Conservation (phyloP, 1,140 invertebrate genomes). For the Orius laevigatus region DNA sequence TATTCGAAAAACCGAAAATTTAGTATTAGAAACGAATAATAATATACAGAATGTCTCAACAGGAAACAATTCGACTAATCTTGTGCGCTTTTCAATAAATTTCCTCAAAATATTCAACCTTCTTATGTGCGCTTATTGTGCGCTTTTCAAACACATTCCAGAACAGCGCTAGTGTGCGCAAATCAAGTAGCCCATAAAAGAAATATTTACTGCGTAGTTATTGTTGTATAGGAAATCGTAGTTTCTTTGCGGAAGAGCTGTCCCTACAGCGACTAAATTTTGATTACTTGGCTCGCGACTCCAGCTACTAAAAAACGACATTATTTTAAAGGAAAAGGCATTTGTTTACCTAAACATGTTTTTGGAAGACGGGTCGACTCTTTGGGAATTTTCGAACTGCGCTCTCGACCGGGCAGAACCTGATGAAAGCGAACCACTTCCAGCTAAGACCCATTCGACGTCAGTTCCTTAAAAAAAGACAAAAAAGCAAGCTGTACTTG, state of each 20-base stretch:
- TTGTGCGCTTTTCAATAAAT: too few species aligned
- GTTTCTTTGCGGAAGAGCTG: conserved; percentile 7
- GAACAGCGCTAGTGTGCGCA: too few species aligned
- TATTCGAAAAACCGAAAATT: too few species aligned
- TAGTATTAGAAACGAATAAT: too few species aligned
- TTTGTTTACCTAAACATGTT: conserved; percentile 13
- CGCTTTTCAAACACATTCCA: too few species aligned
- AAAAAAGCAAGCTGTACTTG: too few species aligned
- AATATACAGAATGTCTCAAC: too few species aligned
- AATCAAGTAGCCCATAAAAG: too few species aligned
- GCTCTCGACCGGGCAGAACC: conserved; percentile 26
- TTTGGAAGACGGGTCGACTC: conserved; percentile 11
- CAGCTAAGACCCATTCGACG: conserved; percentile 52
- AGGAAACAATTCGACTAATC: too few species aligned
- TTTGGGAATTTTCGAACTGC: conserved; percentile 17
- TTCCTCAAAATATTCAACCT: too few species aligned
- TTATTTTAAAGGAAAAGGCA: neutral
- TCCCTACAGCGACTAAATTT: conserved; percentile 10
- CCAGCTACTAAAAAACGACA: conserved; percentile 7
- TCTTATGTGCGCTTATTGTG: too few species aligned
- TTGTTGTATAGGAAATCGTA: conserved; percentile 5
- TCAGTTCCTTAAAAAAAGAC: conserved; percentile 29
- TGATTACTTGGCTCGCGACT: conserved; percentile 6
- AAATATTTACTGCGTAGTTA: too few species aligned
- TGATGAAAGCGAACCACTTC: conserved; percentile 37